A percentile compares a stretch with the other conserved stretches of the same genome.
Evolutionary conservation across 2,113 vertebrate species (phyloP).

Genomic region (Oenanthe melanoleuca): DNA sequence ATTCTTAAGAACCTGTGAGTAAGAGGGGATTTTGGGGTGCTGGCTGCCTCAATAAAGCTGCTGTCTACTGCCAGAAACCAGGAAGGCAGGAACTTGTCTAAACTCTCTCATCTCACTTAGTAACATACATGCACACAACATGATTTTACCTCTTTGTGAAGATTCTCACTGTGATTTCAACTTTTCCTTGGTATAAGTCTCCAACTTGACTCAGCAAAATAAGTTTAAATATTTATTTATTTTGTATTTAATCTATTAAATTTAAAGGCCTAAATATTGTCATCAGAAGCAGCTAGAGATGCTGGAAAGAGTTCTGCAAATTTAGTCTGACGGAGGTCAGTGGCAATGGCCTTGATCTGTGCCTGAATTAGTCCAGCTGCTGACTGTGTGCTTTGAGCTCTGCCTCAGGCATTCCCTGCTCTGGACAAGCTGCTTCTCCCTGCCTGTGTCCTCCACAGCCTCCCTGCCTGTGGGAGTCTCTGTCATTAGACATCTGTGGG

Average conservation of each 20-base stretch:
- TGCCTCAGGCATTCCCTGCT: not conserved
- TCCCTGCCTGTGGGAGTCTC: rapidly evolving
- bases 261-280: not conserved
- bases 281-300: not conserved
- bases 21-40: not conserved
- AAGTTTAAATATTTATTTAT: not conserved
- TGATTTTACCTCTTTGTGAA: not conserved
- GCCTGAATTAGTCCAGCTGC: not conserved
- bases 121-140: not conserved
- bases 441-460: not conserved
- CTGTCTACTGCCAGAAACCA: not conserved
- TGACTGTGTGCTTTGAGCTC: not conserved
- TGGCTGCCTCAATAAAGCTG: not conserved
- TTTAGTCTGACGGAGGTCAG: not conserved
- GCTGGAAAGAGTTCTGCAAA: not conserved
- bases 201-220: not conserved
- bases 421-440: not conserved
- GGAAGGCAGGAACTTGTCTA: not conserved
- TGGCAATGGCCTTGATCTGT: not conserved
- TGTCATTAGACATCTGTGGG: not conserved
- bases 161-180: not conserved
- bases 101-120: not conserved
- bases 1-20: not conserved
- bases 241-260: not conserved
- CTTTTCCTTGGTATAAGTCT: not conserved